Base-by-base conservation (phyloP, 2,888 invertebrate species). In the Pocota personata region DNA sequence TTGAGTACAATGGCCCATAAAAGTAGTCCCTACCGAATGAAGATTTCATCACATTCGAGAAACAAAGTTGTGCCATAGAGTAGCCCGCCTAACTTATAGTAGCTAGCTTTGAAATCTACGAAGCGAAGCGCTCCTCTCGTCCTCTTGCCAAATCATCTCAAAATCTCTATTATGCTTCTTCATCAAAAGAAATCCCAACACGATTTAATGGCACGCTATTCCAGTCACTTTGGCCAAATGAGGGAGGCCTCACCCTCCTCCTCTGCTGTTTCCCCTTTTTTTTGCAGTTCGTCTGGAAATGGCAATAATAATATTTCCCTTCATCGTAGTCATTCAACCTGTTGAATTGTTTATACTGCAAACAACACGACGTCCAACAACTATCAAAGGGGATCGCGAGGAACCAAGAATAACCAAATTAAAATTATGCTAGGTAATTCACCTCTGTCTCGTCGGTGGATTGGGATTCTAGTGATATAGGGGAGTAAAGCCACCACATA, bases 331-430 rank as follows among this genome's bases (percentile, higher is more conserved):
- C 82, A 82, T 77, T 86, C 86, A 86, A 82, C 86, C 86, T 82
- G 80, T 86, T 86, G 86, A 77, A 86, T 86, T 86, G 86, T 86
- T 82, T 86, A 86, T 76, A 66, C 67, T 76, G 77, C 82, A 76
- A 77, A 82, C 48, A 46, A 5, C 46, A 57, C 62, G 62, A 16
- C n/a, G n/a, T 40, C 30, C 43, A 66, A 50, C 30, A n/a, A n/a
- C n/a, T n/a, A n/a, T n/a, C 58, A 72, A 73, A 46, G 52, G 62
- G 40, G 67, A 48, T 35, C 48, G 46, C 50, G 79, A 55, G 64
- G 57, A 72, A 37, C 10, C 43, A 52, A 79, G 82, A 72, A 84
- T 75, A 79, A 82, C 86, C 82, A 82, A 86, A 86, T 86, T 86
- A 86, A 82, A 82, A 82, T 62, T 80, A 86, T 86, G 62, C 77